Evolutionary conservation across 2,888 invertebrate genomes (phyloP).

Genomic region (Volucella bombylans): DNA sequence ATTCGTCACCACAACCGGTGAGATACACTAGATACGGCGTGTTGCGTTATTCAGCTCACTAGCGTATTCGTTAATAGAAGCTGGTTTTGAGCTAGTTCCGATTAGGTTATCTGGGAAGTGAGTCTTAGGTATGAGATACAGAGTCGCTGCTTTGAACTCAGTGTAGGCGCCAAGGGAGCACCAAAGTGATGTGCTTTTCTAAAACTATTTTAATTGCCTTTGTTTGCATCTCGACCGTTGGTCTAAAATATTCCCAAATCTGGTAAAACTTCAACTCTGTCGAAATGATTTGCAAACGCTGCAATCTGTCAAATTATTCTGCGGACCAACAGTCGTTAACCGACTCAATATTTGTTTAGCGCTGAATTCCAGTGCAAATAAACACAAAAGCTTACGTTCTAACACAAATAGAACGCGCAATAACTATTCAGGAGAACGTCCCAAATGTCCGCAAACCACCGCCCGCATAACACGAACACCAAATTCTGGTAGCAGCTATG

Average conservation of each 20-base stretch:
- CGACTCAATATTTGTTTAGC: conserved; percentile 59
- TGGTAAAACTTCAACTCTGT: conserved; percentile 1
- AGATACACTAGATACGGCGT: too few species aligned
- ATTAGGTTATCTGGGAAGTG: too few species aligned
- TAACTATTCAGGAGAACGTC: background rate
- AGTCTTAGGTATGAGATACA: too few species aligned
- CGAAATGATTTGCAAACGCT: conserved; percentile 13
- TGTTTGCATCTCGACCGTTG: background rate
- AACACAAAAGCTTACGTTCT: conserved; percentile 50
- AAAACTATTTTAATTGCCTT: too few species aligned
- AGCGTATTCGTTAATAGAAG: too few species aligned
- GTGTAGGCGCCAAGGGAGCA: too few species aligned
- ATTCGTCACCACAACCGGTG: too few species aligned
- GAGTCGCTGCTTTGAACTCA: too few species aligned
- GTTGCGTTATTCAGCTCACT: too few species aligned
- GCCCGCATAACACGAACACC: background rate
- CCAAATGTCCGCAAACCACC: background rate
- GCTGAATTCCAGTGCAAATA: conserved; percentile 54
- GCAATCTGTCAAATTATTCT: background rate
- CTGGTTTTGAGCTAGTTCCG: too few species aligned
- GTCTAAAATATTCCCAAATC: background rate
- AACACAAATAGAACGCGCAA: conserved; percentile 42
- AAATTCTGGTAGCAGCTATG: conserved; percentile 20
- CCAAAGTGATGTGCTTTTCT: too few species aligned
- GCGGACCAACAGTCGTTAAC: conserved; percentile 35